Evolutionary conservation across 2,888 invertebrate species (phyloP).

Genomic region (Lithosia quadra): DNA sequence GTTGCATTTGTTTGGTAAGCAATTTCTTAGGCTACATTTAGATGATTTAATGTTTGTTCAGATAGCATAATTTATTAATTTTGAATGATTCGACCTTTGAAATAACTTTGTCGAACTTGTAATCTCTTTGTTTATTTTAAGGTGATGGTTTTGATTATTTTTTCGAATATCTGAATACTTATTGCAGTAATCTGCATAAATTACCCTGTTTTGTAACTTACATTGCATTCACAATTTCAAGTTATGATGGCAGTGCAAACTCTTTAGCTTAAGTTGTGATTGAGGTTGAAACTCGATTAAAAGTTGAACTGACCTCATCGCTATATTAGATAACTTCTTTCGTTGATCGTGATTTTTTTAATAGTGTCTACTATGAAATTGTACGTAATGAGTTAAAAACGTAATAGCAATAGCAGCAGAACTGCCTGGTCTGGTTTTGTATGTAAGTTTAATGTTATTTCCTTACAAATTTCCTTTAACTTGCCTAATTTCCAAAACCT

Average conservation of each 20-base stretch:
- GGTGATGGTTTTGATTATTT: too few relatives aligned
- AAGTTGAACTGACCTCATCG: neutral
- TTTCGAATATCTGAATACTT: neutral
- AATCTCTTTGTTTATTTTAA: too few relatives aligned
- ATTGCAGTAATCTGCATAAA: neutral
- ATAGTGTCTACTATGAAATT: too few relatives aligned
- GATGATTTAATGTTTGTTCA: neutral
- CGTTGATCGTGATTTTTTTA: too few relatives aligned
- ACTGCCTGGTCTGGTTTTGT: too few relatives aligned
- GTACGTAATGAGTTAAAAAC: too few relatives aligned
- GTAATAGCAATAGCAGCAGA: too few relatives aligned
- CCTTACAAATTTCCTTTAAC: too few relatives aligned
- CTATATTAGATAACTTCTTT: neutral
- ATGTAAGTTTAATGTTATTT: too few relatives aligned
- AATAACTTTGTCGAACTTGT: too few relatives aligned
- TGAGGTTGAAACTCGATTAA: conserved; percentile 1
- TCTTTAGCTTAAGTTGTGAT: neutral
- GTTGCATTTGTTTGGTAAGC: neutral
- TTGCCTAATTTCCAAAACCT: too few relatives aligned
- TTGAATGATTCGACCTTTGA: neutral
- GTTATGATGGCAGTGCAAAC: neutral
- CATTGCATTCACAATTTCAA: neutral
- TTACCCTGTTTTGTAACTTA: neutral
- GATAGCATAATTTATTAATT: neutral
- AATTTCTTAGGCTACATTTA: neutral